phyloP scores from a whole-genome alignment of 2,113 vertebrate species.

The Isurus oxyrinchus region DNA sequence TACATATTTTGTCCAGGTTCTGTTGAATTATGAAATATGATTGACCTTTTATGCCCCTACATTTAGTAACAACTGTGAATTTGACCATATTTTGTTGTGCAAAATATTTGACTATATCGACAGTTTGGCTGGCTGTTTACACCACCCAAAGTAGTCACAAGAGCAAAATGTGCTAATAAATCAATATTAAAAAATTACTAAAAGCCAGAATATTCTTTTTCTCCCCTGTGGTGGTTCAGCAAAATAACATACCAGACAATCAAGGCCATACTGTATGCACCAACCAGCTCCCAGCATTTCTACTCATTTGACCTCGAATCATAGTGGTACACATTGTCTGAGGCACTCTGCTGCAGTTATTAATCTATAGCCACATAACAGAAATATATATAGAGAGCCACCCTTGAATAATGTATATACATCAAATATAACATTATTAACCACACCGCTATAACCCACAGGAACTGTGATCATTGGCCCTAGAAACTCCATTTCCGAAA shows the following conservation, averaged over 20 bases:
- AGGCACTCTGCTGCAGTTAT: not conserved
- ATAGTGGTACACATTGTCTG: not conserved
- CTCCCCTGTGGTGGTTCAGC: not conserved
- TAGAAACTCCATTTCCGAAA: constrained; percentile 31
- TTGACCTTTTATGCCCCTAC: not conserved
- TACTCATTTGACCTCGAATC: not conserved
- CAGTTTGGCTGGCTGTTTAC: not conserved
- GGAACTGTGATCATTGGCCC: constrained; percentile 24
- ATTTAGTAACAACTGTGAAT: not conserved
- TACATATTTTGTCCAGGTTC: not conserved
- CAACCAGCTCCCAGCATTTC: not conserved
- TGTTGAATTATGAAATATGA: not conserved
- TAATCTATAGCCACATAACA: not conserved
- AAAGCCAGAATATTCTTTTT: not conserved
- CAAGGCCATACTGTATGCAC: not conserved
- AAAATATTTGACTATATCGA: not conserved
- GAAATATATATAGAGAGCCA: not conserved
- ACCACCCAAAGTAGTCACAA: not conserved
- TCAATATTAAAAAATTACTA: not conserved
- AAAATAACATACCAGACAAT: not conserved
- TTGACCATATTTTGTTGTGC: not conserved
- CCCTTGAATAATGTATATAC: constrained; percentile 31
- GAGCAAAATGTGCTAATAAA: not conserved
- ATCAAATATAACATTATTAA: constrained; percentile 38
- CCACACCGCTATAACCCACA: constrained; percentile 1